phyloP scores from a whole-genome alignment of 2,888 invertebrate genomes.

The Erpobdella octoculata region DNA sequence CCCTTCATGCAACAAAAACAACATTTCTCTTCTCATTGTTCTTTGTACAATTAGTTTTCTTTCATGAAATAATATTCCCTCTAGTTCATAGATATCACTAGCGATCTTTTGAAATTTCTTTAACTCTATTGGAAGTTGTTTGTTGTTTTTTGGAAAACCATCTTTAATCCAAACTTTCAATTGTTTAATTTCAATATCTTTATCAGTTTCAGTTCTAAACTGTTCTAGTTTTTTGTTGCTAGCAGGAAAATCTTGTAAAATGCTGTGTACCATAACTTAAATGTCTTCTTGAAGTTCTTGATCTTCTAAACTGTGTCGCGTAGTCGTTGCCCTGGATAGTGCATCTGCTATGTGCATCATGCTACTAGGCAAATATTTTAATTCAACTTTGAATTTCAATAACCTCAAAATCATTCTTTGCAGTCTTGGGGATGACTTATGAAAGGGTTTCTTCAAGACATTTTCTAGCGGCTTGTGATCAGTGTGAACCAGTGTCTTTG shows the following conservation, averaged over 20 bases:
- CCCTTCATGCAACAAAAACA: conserved; percentile 26
- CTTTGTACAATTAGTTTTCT: conserved; percentile 26
- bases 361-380: too few relatives aligned
- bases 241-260: conserved; percentile 21
- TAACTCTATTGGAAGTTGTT: conserved; percentile 14
- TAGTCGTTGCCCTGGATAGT: conserved; percentile 34
- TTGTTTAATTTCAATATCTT: conserved; percentile 12
- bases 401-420: conserved; percentile 34
- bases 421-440: conserved; percentile 29
- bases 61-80: conserved; percentile 21
- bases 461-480: conserved; percentile 35
- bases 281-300: conserved; percentile 11
- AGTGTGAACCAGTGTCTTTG: too few relatives aligned
- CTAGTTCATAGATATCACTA: conserved; percentile 24
- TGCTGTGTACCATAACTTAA: conserved; percentile 28
- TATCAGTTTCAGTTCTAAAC: conserved; percentile 22
- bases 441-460: conserved; percentile 20
- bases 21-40: not conserved
- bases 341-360: conserved; percentile 37
- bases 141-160: conserved; percentile 4
- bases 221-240: conserved; percentile 25
- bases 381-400: conserved; percentile 31
- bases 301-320: not conserved
- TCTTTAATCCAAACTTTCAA: conserved; percentile 7
- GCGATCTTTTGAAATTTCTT: conserved; percentile 6